phyloP scores from a whole-genome alignment of 2,797 vertebrate genomes.

The Salarias fasciatus region DNA sequence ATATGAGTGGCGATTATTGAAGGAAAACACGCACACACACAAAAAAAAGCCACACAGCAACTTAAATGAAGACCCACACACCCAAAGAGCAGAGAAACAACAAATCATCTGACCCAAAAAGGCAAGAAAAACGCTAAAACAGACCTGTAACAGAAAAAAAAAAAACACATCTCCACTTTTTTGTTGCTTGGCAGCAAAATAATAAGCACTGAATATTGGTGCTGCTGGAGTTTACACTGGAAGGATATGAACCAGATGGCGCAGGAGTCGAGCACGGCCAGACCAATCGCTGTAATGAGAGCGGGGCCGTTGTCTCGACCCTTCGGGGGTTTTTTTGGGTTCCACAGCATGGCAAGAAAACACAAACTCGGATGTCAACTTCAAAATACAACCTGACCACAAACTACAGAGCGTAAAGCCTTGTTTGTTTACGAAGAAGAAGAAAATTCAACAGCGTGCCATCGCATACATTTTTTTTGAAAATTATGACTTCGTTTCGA shows the following conservation, averaged over 20 bases:
- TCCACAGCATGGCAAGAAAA: slow-evolving; percentile 36
- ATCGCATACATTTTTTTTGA: too few species aligned
- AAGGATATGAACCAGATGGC: slow-evolving; percentile 92
- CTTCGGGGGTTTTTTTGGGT: slow-evolving; percentile 72
- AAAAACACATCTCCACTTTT: background rate
- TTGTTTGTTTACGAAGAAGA: background rate
- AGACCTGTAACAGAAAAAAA: too few species aligned
- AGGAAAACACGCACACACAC: background rate
- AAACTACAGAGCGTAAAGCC: slow-evolving; percentile 7
- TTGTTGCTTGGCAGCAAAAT: background rate
- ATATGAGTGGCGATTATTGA: slow-evolving; percentile 17
- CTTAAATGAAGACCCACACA: slow-evolving; percentile 40
- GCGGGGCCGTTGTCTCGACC: slow-evolving; percentile 81
- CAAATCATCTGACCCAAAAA: slow-evolving; percentile 21
- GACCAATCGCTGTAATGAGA: slow-evolving; percentile 82
- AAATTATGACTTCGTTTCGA: background rate
- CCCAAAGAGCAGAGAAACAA: slow-evolving; percentile 37
- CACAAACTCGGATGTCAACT: slow-evolving; percentile 33
- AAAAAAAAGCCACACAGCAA: slow-evolving; percentile 28
- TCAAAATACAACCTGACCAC: slow-evolving; percentile 15
- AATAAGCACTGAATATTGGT: background rate
- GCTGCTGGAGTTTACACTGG: slow-evolving; percentile 33
- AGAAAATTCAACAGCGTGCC: too few species aligned
- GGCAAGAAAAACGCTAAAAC: background rate
- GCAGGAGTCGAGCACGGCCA: slow-evolving; percentile 86